Evolutionary conservation across 2,113 vertebrate genomes (phyloP).

Genomic region (Mobula birostris): DNA sequence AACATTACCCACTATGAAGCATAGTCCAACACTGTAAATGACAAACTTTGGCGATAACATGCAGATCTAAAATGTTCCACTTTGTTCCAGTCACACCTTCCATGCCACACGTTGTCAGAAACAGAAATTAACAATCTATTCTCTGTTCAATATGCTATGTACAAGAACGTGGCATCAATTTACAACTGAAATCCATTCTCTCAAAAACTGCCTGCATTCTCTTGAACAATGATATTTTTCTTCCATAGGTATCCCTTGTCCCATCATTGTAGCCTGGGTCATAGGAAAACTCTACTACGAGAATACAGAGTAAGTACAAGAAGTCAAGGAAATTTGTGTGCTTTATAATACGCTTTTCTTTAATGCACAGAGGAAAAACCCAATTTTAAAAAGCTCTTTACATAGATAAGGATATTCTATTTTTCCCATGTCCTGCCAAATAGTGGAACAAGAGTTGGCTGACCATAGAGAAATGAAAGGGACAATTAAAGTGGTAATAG

Average conservation of each 20-base stretch:
- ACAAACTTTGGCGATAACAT: not conserved
- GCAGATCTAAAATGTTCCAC: not conserved
- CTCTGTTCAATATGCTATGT: not conserved
- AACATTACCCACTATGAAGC: no score
- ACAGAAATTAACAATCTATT: not conserved
- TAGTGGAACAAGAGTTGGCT: not conserved
- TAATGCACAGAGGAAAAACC: not conserved
- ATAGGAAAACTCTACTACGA: constrained; percentile 82
- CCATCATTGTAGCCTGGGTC: constrained; percentile 84
- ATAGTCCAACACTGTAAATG: not conserved
- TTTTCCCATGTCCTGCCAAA: not conserved
- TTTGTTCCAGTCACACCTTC: not conserved
- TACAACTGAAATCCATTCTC: not conserved
- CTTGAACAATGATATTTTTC: constrained; percentile 36
- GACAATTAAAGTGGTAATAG: not conserved
- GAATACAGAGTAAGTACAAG: constrained; percentile 79
- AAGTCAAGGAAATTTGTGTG: not conserved
- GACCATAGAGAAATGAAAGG: not conserved
- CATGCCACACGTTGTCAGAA: not conserved
- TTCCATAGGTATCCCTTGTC: constrained; percentile 75
- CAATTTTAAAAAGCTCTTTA: not conserved
- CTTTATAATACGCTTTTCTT: not conserved
- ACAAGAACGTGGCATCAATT: not conserved
- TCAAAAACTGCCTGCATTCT: not conserved
- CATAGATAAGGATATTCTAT: not conserved